Conservation (phyloP, 2,888 invertebrate species). For the Phanerotoma sp. region DNA sequence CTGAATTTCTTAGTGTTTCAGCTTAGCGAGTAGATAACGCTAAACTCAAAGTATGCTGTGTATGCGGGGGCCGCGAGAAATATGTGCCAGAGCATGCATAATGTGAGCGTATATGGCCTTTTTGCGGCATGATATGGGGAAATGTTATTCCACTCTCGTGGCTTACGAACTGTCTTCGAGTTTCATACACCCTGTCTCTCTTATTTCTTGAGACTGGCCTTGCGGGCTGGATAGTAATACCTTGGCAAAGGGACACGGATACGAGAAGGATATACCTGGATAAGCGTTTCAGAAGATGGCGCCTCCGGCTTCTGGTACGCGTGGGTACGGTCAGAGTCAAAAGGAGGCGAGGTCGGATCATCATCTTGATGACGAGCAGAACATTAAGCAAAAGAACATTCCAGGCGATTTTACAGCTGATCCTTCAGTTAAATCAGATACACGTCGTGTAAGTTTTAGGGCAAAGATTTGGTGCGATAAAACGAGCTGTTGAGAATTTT, state of each 20-base stretch:
- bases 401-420: neutral
- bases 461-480: neutral
- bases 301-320: conserved; percentile 47
- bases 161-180: conserved; percentile 36
- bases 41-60: conserved; percentile 21
- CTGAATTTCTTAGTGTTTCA: conserved; percentile 4
- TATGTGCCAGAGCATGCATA: conserved; percentile 37
- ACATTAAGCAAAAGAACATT: conserved; percentile 5
- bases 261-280: conserved; percentile 42
- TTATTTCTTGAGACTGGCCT: conserved; percentile 31
- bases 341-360: conserved; percentile 21
- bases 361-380: conserved; percentile 18
- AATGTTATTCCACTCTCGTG: conserved; percentile 41
- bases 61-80: conserved; percentile 11
- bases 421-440: neutral
- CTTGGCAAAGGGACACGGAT: conserved; percentile 45
- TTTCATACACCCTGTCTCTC: conserved; percentile 20
- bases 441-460: too few species aligned
- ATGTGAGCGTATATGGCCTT: conserved; percentile 37
- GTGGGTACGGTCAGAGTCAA: conserved; percentile 28
- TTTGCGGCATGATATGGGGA: conserved; percentile 30
- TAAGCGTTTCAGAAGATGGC: conserved; percentile 52
- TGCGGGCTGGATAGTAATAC: conserved; percentile 49
- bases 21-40: conserved; percentile 18
- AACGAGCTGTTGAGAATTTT: neutral